Evolutionary conservation across 2,113 vertebrate genomes (phyloP).

Genomic region (Syngnathus typhle): DNA sequence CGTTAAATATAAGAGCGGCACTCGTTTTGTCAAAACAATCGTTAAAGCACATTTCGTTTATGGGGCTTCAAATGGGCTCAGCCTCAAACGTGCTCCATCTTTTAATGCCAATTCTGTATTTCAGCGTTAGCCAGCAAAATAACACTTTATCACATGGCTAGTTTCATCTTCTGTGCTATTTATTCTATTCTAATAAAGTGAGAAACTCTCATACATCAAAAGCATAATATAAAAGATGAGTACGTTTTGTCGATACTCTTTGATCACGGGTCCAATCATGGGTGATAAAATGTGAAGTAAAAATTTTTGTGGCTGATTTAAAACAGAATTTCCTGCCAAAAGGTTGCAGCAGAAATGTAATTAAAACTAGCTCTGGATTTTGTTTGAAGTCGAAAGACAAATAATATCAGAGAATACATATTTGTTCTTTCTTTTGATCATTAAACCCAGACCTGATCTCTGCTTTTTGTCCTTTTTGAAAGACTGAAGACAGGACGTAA

Average conservation of each 20-base stretch:
- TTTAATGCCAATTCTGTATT: not conserved
- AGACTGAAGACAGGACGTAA: not conserved
- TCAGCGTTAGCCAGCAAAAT: not conserved
- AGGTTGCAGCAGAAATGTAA: not conserved
- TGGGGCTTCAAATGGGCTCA: not conserved
- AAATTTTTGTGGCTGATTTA: not conserved
- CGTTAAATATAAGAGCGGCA: not conserved
- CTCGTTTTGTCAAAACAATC: constrained; percentile 3
- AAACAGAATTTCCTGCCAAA: constrained; percentile 1
- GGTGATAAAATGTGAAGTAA: not conserved
- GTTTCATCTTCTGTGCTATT: not conserved
- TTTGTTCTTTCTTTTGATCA: not conserved
- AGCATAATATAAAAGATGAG: not conserved
- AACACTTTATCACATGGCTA: not conserved
- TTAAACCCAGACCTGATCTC: not conserved
- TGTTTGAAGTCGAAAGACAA: not conserved
- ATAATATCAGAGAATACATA: not conserved
- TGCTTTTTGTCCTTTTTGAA: not conserved
- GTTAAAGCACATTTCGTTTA: not conserved
- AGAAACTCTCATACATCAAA: not conserved
- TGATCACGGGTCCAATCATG: not conserved
- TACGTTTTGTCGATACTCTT: not conserved
- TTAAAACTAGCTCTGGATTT: not conserved
- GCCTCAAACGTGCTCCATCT: not conserved
- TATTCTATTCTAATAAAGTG: not conserved